phyloP scores from a whole-genome alignment of 2,797 vertebrate species.

The Acipenser oxyrinchus region DNA sequence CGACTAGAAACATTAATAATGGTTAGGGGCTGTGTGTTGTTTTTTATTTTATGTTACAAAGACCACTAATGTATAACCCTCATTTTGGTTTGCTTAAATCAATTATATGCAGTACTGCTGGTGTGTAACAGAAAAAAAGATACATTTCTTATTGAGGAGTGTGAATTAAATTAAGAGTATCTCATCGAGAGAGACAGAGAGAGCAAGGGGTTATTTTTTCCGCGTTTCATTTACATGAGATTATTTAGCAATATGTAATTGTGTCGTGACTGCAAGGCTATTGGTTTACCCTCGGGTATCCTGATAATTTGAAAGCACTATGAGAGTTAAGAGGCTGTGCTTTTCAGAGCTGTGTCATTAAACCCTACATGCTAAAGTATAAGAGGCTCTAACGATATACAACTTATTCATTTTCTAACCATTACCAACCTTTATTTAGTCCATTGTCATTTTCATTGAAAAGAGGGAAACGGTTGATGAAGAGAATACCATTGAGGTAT shows the following conservation, averaged over 20 bases:
- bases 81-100: constrained; percentile 17
- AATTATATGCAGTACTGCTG: constrained; percentile 28
- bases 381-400: no score
- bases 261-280: background rate
- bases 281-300: background rate
- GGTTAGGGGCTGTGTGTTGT: constrained; percentile 25
- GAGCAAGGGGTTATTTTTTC: constrained; percentile 20
- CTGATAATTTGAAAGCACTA: constrained; percentile 1
- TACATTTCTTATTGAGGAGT: constrained; percentile 12
- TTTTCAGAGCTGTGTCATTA: no score
- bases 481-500: no score
- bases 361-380: no score
- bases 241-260: constrained; percentile 21
- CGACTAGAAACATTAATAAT: constrained; percentile 31
- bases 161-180: constrained; percentile 23
- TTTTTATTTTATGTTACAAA: constrained; percentile 9
- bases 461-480: no score
- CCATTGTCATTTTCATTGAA: no score
- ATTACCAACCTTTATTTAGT: no score
- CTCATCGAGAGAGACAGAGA: constrained; percentile 17
- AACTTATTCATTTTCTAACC: no score
- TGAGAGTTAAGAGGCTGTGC: no score
- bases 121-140: background rate
- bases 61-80: constrained; percentile 17
- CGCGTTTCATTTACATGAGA: constrained; percentile 34